Conservation (phyloP, 2,888 invertebrate species). For the Pyrgus malvae region DNA sequence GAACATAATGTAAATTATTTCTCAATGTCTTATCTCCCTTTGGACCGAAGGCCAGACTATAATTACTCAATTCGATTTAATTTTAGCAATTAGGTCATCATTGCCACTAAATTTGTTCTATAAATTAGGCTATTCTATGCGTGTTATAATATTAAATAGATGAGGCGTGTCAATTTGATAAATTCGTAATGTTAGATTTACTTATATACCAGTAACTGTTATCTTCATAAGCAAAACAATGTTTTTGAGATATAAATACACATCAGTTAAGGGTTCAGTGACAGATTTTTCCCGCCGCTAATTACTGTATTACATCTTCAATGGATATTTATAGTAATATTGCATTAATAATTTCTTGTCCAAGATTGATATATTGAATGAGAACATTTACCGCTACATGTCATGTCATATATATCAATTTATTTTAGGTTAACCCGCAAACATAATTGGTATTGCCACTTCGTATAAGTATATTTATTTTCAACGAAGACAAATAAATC, state of each 20-base stretch:
- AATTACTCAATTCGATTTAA: slow-evolving; percentile 1
- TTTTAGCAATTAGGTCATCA: slow-evolving; percentile 10
- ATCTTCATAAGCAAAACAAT: slow-evolving; percentile 12
- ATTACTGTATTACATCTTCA: neutral
- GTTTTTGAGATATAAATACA: slow-evolving; percentile 19
- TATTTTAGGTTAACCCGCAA: neutral
- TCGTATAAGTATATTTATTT: no score
- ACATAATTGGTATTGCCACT: no score
- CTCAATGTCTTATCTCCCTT: slow-evolving; percentile 8
- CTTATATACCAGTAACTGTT: neutral
- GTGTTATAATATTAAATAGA: neutral
- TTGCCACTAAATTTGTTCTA: no score
- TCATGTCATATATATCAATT: neutral
- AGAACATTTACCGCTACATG: slow-evolving; percentile 3
- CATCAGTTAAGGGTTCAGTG: slow-evolving; percentile 9
- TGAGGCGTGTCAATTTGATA: neutral
- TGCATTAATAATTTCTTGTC: slow-evolving; percentile 10
- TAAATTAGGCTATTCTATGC: no score
- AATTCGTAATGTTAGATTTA: neutral
- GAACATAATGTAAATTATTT: slow-evolving; percentile 5
- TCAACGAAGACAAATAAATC: no score
- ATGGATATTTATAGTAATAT: slow-evolving; percentile 10
- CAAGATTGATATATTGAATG: slow-evolving; percentile 22
- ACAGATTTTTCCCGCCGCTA: slow-evolving; percentile 5
- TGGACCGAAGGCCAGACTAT: slow-evolving; percentile 12